Evolutionary conservation across 2,113 vertebrate genomes (phyloP).

Genomic region (Burhinus bistriatus): DNA sequence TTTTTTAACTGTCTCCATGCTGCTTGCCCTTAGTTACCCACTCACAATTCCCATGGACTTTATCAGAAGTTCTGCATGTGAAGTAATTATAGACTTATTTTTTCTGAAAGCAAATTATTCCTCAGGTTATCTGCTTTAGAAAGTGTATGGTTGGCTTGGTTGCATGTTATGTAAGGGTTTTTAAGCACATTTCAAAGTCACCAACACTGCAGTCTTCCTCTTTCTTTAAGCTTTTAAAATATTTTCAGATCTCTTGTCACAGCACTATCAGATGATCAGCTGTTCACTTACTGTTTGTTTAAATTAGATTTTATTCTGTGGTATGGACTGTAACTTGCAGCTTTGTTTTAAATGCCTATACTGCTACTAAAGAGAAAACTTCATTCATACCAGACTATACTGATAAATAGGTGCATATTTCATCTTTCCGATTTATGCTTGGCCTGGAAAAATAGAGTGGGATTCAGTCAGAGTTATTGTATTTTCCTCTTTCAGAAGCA

Average conservation of each 20-base stretch:
- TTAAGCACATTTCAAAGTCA: conserved; percentile 31
- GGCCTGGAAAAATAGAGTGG: conserved; percentile 53
- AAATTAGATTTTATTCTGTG: neutral
- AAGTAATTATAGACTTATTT: neutral
- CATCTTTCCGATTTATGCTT: conserved; percentile 25
- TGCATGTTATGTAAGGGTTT: conserved; percentile 8
- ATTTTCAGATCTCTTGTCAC: neutral
- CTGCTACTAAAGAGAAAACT: neutral
- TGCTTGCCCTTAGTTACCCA: conserved; percentile 10
- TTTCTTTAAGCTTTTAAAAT: neutral
- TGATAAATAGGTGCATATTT: conserved; percentile 33
- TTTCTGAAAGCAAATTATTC: conserved; percentile 27
- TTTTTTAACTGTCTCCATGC: neutral
- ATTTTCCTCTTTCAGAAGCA: conserved; percentile 75
- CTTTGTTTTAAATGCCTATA: conserved; percentile 14
- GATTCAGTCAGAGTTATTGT: conserved; percentile 47
- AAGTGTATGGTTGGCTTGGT: neutral
- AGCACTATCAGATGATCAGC: neutral
- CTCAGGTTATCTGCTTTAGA: conserved; percentile 32
- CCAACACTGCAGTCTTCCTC: neutral
- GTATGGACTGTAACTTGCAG: neutral
- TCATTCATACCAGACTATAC: neutral
- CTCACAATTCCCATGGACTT: neutral
- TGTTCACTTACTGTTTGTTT: neutral
- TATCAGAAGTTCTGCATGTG: neutral